A percentile compares a stretch with the other conserved stretches of the same genome.
phyloP scores from a whole-genome alignment of 1,140 invertebrate genomes.

The Drosophila repleta region DNA sequence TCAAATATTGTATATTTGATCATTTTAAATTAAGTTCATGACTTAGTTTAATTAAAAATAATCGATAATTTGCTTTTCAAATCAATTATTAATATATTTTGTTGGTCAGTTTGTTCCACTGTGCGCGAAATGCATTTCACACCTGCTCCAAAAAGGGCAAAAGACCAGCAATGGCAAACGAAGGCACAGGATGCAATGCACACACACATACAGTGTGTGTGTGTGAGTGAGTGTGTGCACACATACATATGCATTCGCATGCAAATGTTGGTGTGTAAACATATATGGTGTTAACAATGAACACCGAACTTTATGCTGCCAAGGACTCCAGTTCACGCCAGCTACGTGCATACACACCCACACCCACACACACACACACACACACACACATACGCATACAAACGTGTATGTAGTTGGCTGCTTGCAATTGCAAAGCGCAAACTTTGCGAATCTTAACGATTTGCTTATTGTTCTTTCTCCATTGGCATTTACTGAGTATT shows the following conservation, averaged over 20 bases:
- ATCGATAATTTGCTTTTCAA: too few relatives aligned
- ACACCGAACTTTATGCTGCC: slow-evolving; percentile 19
- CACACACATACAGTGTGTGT: background rate
- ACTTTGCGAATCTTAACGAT: slow-evolving; percentile 72
- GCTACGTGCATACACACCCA: background rate
- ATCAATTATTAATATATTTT: too few relatives aligned
- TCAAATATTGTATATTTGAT: too few relatives aligned
- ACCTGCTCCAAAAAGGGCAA: slow-evolving; percentile 42
- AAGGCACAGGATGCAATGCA: slow-evolving; percentile 17
- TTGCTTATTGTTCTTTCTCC: slow-evolving; percentile 67
- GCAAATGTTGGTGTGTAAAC: slow-evolving; percentile 15
- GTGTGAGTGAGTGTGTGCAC: background rate
- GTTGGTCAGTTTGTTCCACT: slow-evolving; percentile 15
- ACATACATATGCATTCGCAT: slow-evolving; percentile 4
- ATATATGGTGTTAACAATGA: slow-evolving; percentile 35
- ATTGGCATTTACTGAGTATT: slow-evolving; percentile 60
- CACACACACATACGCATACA: background rate
- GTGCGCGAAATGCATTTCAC: slow-evolving; percentile 57
- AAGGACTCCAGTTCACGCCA: background rate
- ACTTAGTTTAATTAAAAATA: too few relatives aligned
- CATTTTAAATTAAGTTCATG: too few relatives aligned
- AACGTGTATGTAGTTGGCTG: slow-evolving; percentile 18
- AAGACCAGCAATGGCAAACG: slow-evolving; percentile 20
- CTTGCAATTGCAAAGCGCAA: slow-evolving; percentile 40
- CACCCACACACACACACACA: background rate